Evolutionary conservation across 1,140 invertebrate genomes (phyloP), one percentile per base, ranked within the genome.

Genomic region (Nautilus pompilius): DNA sequence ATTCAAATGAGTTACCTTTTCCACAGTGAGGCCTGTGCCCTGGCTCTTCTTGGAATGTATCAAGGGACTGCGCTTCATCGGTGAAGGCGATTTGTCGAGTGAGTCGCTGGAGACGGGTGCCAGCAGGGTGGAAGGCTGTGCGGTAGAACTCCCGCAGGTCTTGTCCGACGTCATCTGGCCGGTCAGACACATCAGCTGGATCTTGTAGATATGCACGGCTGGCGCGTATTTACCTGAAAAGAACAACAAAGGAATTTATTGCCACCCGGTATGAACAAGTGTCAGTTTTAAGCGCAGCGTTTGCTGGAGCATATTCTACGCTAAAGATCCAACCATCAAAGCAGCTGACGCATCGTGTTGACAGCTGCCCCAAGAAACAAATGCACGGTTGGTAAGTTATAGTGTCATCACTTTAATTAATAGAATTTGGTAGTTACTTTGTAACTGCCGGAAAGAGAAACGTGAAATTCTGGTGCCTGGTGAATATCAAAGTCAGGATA

Each of bases 141-240:
- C 26, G n/a, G 67, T 22, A 4, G 62, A 41, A 28, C 48, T 55
- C 28, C 63, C 46, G 29, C 48, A 46, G 51, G 20, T 51, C 29
- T 65, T 70, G n/a, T 68, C 68, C 8, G 66, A 60, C 15, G 66
- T 34, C 48, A 77, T 76, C 58, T 79, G 76, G 26, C 77, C 77
- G 26, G 75, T 71, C 58, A 79, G 69, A 60, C 76, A 79, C 22
- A 76, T 71, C 10, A 78, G 61, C 1, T 74, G 77, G 57, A 79
- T 79, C 58, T 77, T 79, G 64, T 72, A 79, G 48, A 79, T 72
- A 54, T 70, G 70, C 53, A 69, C 51, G 13, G 58, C 45, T 5
- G 65, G 64, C 13, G 29, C 45, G 36, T 46, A 48, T 55, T 65
- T 66, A 33, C 62, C 66, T 73, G 45, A 55, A 70, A 68, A 10